Evolutionary conservation across 1,140 invertebrate genomes (phyloP), one percentile per base, ranked within the genome.

Genomic region (Drosophila pachea): DNA sequence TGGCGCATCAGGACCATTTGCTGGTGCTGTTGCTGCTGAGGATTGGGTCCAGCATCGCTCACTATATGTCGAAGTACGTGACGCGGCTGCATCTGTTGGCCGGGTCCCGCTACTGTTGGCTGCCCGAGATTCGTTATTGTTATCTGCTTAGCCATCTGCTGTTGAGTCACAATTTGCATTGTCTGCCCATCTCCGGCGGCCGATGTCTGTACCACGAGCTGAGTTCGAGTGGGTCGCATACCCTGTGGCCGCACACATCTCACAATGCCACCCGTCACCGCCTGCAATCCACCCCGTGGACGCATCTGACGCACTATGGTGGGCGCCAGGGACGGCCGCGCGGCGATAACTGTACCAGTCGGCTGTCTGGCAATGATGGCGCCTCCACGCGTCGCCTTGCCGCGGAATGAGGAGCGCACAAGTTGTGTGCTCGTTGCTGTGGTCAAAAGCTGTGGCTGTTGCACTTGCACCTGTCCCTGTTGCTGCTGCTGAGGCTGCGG

Each of bases 1-100:
- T 79, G 79, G 0, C 79, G 81, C 76, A 86, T 79, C 53, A 84
- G 45, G 0, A 83, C 49, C 73, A 82, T 84, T 32, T 83, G 79
- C 4, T 82, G 76, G 2, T 76, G 65, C 12, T 72, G 64, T 8
- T 68, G 63, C 35, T 71, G 74, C 49, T 70, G 74, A 2, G 66
- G 75, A 36, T 63, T 79, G 16, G n/a, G 68, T 5, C 56, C 47
- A 22, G 59, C 38, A 3, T 68, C 83, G 42, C 35, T 72, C 5
- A 69, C 52, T 33, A 86, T 70, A 1, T 86, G 82, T 0, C 82
- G 82, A 68, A 72, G 79, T 2, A 81, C 32, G 6, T 74, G 78
- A 0, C 82, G 54, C 11, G 59, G 74, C 43, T 73, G 82, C 33
- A 68, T 40, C 54, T 72, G 69, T 7, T 76, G 68, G 7, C 55